Evolutionary conservation across 2,888 invertebrate genomes (phyloP).

Genomic region (Carcina quercana): DNA sequence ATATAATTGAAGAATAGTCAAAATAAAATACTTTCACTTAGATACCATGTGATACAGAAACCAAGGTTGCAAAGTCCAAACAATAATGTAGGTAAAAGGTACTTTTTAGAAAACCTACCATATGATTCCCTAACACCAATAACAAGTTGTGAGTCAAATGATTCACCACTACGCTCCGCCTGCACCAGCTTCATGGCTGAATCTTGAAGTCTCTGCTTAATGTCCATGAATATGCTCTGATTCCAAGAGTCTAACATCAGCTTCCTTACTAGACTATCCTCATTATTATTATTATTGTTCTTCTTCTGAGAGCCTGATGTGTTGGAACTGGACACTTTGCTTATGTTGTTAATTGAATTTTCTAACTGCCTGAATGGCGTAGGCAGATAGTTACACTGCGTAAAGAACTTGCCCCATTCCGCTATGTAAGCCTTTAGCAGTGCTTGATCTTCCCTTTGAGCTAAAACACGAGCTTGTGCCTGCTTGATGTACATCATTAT

Average conservation of each 20-base stretch:
- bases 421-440: conserved; percentile 96
- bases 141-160: conserved; percentile 97
- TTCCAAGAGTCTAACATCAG: conserved; percentile 99
- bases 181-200: conserved; percentile 99
- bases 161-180: conserved; percentile 97
- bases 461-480: conserved; percentile 91
- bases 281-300: conserved; percentile 76
- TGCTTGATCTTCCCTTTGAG: conserved; percentile 95
- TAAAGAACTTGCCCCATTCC: conserved; percentile 99
- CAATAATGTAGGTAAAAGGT: conserved; percentile 4
- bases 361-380: conserved; percentile 96
- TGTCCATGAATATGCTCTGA: conserved; percentile 95
- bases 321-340: conserved; percentile 54
- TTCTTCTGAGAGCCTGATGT: conserved; percentile 60
- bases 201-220: conserved; percentile 93
- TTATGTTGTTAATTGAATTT: conserved; percentile 80
- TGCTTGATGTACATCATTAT: conserved; percentile 96
- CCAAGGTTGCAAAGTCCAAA: not conserved
- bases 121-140: conserved; percentile 99
- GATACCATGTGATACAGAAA: no score
- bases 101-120: conserved; percentile 80
- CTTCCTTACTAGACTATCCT: conserved; percentile 94
- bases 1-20: no score
- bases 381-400: conserved; percentile 97
- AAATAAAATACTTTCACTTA: no score